Evolutionary conservation across 2,888 invertebrate species (phyloP), one percentile per base, ranked within the genome.

Genomic region (Acrobasis suavella): DNA sequence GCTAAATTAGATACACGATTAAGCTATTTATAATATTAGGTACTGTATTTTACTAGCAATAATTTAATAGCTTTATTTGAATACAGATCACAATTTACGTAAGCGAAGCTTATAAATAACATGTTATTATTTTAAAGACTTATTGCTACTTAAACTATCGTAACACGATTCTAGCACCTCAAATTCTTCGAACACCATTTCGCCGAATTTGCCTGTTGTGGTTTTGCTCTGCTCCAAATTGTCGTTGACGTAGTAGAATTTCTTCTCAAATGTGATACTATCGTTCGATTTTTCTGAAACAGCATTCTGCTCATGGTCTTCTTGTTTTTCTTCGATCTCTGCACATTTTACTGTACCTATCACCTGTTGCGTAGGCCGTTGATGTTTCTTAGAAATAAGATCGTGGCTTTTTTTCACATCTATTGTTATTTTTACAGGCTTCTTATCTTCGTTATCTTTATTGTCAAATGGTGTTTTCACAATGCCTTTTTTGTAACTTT

Each of bases 161-260:
- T 90, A 93, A 82, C 91, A 91, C 66, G 92, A 86, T 81, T 94
- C 95, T 78, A 95, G 93, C 61, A 96, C 94, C 88, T 96, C 95
- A 72, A 96, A 96, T 74, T 96, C 96, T 86, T 97, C 97, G 73
- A 97, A 97, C 72, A 97, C 96, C 94, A 97, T 97, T 73, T 97
- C 96, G 52, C 96, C 95, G 72, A 95, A 95, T 80, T 95, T 95
- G 69, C 93, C 94, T 12, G 93, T 91, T 50, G 86, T 81, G 8
- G 79, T 75, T 70, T 94, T 95, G 75, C 93, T 93, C 76, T 94
- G 93, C 64, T 93, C 93, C 67, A 83, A 69, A 65, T 90, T 93
- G 63, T 94, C 93, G 75, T 94, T 94, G 55, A 95, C 93, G 67
- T 94, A 93, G 69, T 94, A 93, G 73, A 93, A 93, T 71, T 94